phyloP scores from a whole-genome alignment of 37 sponge, comb jelly and placozoan species.

The Crambe crambe region DNA sequence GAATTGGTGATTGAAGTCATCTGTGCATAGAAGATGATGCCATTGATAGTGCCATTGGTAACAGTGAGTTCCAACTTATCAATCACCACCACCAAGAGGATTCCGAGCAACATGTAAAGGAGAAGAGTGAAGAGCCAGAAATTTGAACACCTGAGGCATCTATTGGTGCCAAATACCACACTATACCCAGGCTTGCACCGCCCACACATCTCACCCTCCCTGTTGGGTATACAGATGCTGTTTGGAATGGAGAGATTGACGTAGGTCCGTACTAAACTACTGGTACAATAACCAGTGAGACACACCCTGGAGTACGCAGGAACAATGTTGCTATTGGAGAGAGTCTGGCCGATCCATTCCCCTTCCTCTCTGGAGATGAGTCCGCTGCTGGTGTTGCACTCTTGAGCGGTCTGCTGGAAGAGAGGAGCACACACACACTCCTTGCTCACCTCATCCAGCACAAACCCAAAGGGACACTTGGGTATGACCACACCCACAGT shows the following conservation, averaged over 20 bases:
- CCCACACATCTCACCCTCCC: conserved; percentile 54
- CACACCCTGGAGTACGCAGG: too few relatives aligned
- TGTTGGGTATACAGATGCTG: conserved; percentile 11
- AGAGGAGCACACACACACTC: too few relatives aligned
- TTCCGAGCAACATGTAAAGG: conserved; percentile 16
- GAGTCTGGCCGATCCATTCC: too few relatives aligned
- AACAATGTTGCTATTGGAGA: too few relatives aligned
- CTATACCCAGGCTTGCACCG: conserved; percentile 23
- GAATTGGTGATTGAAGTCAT: conserved; percentile 7
- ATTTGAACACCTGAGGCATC: conserved; percentile 37
- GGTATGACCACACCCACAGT: too few relatives aligned
- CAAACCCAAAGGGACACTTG: too few relatives aligned
- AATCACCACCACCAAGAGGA: conserved; percentile 22
- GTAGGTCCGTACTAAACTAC: too few relatives aligned
- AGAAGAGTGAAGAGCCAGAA: conserved; percentile 23
- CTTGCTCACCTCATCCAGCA: too few relatives aligned
- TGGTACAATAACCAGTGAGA: too few relatives aligned
- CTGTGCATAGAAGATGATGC: conserved; percentile 58
- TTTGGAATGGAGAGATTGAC: conserved; percentile 3
- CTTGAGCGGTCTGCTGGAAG: too few relatives aligned
- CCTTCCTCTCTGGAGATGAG: too few relatives aligned
- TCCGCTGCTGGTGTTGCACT: too few relatives aligned
- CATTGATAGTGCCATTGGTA: conserved; percentile 42
- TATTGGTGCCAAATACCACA: conserved; percentile 35
- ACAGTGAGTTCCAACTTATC: conserved; percentile 46